A percentile compares a stretch with the other conserved stretches of the same genome.
Conservation (phyloP, 2,113 vertebrate species). For the Fregata magnificens region DNA sequence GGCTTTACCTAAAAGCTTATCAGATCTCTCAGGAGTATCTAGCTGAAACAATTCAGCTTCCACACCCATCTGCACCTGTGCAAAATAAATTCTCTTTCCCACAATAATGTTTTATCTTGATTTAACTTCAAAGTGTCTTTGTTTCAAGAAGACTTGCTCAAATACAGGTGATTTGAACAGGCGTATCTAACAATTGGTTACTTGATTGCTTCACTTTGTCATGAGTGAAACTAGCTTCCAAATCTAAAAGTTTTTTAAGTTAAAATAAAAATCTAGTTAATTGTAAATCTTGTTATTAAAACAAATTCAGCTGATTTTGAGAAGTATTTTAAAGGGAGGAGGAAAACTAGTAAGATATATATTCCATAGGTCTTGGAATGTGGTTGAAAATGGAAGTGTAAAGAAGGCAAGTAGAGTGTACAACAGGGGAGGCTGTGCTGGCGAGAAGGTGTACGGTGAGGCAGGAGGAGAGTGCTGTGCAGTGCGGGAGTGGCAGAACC, state of each 20-base stretch:
- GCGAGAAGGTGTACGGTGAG: accelerated
- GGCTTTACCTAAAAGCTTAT: conserved; percentile 11
- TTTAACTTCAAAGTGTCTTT: conserved; percentile 54
- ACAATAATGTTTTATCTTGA: conserved; percentile 51
- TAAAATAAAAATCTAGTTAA: not conserved
- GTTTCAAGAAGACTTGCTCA: conserved; percentile 10
- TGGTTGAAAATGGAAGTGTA: not conserved
- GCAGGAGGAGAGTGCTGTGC: not conserved
- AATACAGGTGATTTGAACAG: not conserved
- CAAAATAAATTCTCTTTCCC: conserved; percentile 45
- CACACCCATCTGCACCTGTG: conserved; percentile 55
- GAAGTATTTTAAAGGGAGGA: not conserved
- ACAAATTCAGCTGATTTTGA: not conserved
- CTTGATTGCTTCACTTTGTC: not conserved
- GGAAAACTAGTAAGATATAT: not conserved
- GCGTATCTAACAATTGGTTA: not conserved
- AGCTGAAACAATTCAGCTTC: conserved; percentile 16
- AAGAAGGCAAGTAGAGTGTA: not conserved
- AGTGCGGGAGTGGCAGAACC: not conserved
- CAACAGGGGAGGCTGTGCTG: not conserved
- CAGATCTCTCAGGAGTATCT: conserved; percentile 25
- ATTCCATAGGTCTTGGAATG: not conserved
- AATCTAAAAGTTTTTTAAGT: not conserved
- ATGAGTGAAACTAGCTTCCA: not conserved
- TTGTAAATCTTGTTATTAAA: not conserved